These are phyloP conservation scores for Drosophila tripunctata DNA, from an alignment of 2,888 invertebrate genomes.

Conservation along the genomic window DNA sequence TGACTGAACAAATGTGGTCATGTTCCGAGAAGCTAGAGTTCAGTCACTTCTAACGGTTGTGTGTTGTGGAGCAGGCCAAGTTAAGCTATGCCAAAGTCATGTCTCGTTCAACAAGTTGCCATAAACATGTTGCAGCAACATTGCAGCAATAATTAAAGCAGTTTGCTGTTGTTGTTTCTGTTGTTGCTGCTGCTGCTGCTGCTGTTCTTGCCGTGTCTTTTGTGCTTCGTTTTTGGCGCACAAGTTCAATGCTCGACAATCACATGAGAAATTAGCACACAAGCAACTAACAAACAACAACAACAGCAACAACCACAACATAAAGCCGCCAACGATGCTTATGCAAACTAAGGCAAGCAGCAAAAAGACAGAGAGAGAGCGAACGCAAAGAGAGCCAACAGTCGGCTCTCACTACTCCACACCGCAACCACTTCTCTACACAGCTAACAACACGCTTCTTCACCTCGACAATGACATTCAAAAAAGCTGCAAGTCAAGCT, in stretches of 20 bases:
- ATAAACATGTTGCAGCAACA: slow-evolving; percentile 75
- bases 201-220: slow-evolving; percentile 1
- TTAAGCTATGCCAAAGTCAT: neutral
- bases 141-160: slow-evolving; percentile 65
- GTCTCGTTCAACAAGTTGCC: slow-evolving; percentile 65
- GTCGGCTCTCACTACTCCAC: neutral
- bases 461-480: slow-evolving; percentile 74
- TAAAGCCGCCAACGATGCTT: slow-evolving; percentile 48
- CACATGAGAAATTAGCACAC: slow-evolving; percentile 76
- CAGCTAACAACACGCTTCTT: slow-evolving; percentile 15
- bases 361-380: slow-evolving; percentile 30
- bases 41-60: slow-evolving; percentile 70
- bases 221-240: slow-evolving; percentile 60
- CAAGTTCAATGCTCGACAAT: slow-evolving; percentile 71
- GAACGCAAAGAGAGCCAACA: neutral
- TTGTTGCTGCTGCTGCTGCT: slow-evolving; percentile 1
- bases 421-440: neutral
- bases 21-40: slow-evolving; percentile 46
- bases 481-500: slow-evolving; percentile 76
- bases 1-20: slow-evolving; percentile 24
- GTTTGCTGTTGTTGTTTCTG: slow-evolving; percentile 17
- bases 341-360: slow-evolving; percentile 62
- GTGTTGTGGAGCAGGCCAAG: neutral
- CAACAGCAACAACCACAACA: slow-evolving; percentile 15
- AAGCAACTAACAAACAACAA: slow-evolving; percentile 37